phyloP scores from a whole-genome alignment of 1,140 invertebrate species.

The Steinernema feltiae region DNA sequence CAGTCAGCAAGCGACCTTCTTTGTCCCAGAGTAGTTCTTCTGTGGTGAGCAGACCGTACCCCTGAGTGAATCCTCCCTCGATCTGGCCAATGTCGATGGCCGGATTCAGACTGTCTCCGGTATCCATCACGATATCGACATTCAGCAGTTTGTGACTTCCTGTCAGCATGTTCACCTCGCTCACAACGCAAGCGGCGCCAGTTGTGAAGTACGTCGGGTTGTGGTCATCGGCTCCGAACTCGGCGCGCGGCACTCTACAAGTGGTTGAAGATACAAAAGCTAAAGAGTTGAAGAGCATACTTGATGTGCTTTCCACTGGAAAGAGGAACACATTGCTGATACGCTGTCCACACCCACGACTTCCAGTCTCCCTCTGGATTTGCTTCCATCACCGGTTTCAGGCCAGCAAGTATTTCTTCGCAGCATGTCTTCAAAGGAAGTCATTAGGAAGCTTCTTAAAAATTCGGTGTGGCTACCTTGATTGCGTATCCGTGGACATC shows the following conservation, averaged over 20 bases:
- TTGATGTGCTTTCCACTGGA: conserved; percentile 30
- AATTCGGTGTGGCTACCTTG: conserved; percentile 29
- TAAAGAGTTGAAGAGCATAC: conserved; percentile 20
- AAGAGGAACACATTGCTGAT: conserved; percentile 32
- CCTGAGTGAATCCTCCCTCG: conserved; percentile 52
- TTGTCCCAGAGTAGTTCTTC: conserved; percentile 42
- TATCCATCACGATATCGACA: conserved; percentile 58
- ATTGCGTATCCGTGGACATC: conserved; percentile 91
- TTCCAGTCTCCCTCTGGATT: conserved; percentile 75
- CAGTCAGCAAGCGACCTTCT: conserved; percentile 28
- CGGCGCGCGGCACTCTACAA: conserved; percentile 20
- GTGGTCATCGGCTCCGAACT: conserved; percentile 3
- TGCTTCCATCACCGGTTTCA: conserved; percentile 70
- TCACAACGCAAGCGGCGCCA: conserved; percentile 57
- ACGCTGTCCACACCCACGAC: conserved; percentile 70
- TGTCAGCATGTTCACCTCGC: conserved; percentile 61
- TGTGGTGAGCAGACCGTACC: conserved; percentile 42
- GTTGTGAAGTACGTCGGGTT: conserved; percentile 36
- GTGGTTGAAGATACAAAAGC: background rate
- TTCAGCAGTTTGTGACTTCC: conserved; percentile 59
- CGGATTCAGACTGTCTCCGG: conserved; percentile 57
- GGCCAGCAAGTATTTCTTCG: conserved; percentile 68
- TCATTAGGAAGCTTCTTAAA: no score
- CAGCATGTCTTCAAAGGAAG: conserved; percentile 69
- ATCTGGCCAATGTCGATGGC: conserved; percentile 54